Evolutionary conservation across 2,113 vertebrate species (phyloP), one percentile per base, ranked within the genome.

Genomic region (Aegotheles bennettii): DNA sequence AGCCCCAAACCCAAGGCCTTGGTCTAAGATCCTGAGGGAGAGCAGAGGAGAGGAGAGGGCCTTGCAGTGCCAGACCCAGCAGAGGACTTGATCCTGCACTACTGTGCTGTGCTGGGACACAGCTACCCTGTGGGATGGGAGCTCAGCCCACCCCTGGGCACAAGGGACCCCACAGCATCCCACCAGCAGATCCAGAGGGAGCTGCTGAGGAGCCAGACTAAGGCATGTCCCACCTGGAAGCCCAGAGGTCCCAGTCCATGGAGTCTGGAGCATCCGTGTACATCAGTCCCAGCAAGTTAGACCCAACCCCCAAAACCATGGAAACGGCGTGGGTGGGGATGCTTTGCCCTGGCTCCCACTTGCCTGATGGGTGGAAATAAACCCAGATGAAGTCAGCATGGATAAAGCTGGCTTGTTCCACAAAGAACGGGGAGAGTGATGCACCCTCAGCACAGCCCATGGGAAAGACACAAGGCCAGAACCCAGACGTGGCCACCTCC

Each of bases 241-340:
- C 8, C 33, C 67, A 47, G 38, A 73, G 40, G 8, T 76, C 12
- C 43, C 1, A 1, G 42, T 40, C 7, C 8, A 6, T n/a, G 71
- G 6, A 61, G 11, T 10, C 28, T 17, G 45, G 25, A 73, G 33
- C 54, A 42, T 7, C 45, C 1, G 0, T 2, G 1, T 20, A 17
- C 31, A 4, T 21, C 77, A 19, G 10, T 20, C 59, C 51, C 24
- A n/a, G 36, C 21, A 40, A 59, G 38, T 64, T 11, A 24, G 17
- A 29, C 10, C 69, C 73, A 61, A 2, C 40, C 38, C 10, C 24
- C 18, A 8, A 40, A 25, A 3, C 10, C 17, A 10, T 1, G 6
- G 78, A 18, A 31, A 19, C 1, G 1, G 28, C 0, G 0, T 1
- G 5, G 28, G 8, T 33, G 65, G 23, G 60, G n/a, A 68, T 2